These are phyloP conservation scores for Drosophila fuyamai DNA, from an alignment of 1,140 invertebrate genomes.

Conservation along the genomic window DNA sequence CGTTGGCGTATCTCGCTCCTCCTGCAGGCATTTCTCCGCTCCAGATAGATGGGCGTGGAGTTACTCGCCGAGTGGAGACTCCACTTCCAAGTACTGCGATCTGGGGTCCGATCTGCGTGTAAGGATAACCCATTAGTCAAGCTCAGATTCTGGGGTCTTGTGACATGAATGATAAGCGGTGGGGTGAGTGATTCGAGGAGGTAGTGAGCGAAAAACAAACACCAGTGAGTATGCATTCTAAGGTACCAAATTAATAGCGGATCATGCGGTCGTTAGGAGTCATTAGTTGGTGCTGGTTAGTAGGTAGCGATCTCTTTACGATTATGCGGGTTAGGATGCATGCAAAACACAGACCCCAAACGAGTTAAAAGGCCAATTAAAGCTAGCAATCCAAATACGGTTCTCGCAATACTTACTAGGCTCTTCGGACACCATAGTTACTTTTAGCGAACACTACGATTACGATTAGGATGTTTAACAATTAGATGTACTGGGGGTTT, in stretches of 20 bases:
- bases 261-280: conserved; percentile 18
- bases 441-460: conserved; percentile 48
- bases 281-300: conserved; percentile 3
- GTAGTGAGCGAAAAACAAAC: conserved; percentile 21
- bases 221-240: conserved; percentile 50
- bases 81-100: conserved; percentile 84
- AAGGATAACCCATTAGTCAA: conserved; percentile 2
- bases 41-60: conserved; percentile 95
- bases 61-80: conserved; percentile 85
- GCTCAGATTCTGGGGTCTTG: background rate
- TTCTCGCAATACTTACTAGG: conserved; percentile 65
- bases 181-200: conserved; percentile 19
- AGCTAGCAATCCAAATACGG: conserved; percentile 40
- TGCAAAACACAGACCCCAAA: conserved; percentile 45
- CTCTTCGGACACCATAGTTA: conserved; percentile 58
- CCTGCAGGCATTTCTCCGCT: conserved; percentile 87
- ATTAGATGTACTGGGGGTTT: conserved; percentile 44
- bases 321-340: conserved; percentile 35
- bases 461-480: conserved; percentile 50
- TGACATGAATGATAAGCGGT: conserved; percentile 16
- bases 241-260: background rate
- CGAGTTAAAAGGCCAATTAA: conserved; percentile 50
- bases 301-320: conserved; percentile 28
- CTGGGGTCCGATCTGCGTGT: conserved; percentile 75
- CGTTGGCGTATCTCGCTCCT: conserved; percentile 85